Base-by-base conservation (phyloP, 2,113 vertebrate genomes). In the Halichoeres trimaculatus region DNA sequence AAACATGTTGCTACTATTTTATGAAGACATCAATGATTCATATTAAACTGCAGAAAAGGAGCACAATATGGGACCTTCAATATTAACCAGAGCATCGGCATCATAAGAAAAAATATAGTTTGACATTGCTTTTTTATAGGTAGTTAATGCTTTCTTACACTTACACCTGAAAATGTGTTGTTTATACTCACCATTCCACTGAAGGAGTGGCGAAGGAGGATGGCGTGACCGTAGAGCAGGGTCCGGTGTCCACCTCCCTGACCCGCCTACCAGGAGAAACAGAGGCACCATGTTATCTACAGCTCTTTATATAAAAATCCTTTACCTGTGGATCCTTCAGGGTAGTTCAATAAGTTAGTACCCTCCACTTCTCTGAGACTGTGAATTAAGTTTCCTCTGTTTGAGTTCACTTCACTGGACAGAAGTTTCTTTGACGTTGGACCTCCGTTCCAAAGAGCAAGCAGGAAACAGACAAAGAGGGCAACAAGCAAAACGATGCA, bases 161-260 rank as follows among this genome's bases (percentile, higher is more conserved):
- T n/a, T n/a, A n/a, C n/a, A n/a, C n/a, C 22, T 59, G 16, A 35
- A 10, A 24, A 43, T 30, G 5, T 2, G 16, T 14, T 36, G 20
- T 59, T 26, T 20, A 52, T 83, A 85, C 96, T 95, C 81, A 99
- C 97, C 97, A 99, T 99, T 77, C 90, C 93, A 70, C 97, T 99
- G 57, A 98, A 99, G 2, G 96, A 97, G 90, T 99, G 97, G 8
- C 96, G 94, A 62, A 99, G 95, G 20, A 99, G 96, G 55, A 99
- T 96, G 3, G 97, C 97, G 0, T 99, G 97, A 84, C 97, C 97
- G 0, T 99, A 98, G 0, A 99, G 95, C 84, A 99, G 94, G 19
- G 97, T 99, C 76, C 97, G 94, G 88, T 98, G 97, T 88, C 97
- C 95, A 36, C 96, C 96, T 14, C 96, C 96, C 85, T 98, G 97